Base-by-base conservation (phyloP, 2,797 vertebrate species). In the Salarias fasciatus region DNA sequence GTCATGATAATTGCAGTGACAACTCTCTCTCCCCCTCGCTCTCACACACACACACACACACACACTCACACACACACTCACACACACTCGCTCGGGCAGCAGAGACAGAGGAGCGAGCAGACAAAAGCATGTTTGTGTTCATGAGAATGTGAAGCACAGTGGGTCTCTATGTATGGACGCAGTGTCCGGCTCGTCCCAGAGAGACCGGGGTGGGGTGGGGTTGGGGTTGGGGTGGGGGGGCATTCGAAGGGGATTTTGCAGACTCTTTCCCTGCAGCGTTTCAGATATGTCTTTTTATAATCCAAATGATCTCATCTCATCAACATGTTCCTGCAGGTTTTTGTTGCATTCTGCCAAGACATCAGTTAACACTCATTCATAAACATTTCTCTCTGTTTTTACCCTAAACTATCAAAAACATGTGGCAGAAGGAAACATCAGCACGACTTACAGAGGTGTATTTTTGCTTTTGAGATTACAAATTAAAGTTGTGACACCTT, bases 91-190 rank as follows among this genome's bases (percentile, higher is more conserved):
- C 37, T 37, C 18, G 63, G 29, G 40, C 69, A 65, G 59, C 66
- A 51, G 51, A 61, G 61, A 82, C 77, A 76, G 74, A 74, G 69
- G 46, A 84, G 11, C 53, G 2, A 53, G 67, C 55, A 83, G 78
- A 92, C 91, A 92, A 91, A 91, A 88, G 86, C 83, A 79, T 79
- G 84, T 86, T 84, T 91, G 86, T 92, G 89, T 82, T 66, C 78
- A 80, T 79, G 86, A 86, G 86, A 90, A 89, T 88, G 85, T 67
- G 84, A 85, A 74, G 81, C 84, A 90, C 88, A 89, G 84, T 88
- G 85, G 83, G 65, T 79, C 85, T 86, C 85, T 89, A 79, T 88
- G 85, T 81, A 72, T 75, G 82, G 81, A 73, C 55, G 69, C 86
- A 72, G 84, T 89, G 86, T 85, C 89, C 81, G 79, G 78, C 87